Conservation (phyloP, 2,888 invertebrate species). For the Dyspetes luteomarginatus region DNA sequence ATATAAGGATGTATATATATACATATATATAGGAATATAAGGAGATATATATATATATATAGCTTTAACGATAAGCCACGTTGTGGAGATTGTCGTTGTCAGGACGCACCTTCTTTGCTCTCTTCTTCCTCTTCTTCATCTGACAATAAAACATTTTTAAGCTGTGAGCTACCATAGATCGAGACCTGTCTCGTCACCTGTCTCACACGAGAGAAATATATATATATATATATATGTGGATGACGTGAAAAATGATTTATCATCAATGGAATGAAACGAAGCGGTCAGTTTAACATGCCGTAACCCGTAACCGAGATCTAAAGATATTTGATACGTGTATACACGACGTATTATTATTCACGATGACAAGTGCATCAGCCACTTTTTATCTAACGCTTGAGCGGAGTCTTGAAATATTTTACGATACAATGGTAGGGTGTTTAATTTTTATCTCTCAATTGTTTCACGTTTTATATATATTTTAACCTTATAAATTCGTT, state of each 20-base stretch:
- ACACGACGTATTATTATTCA: slow-evolving; percentile 47
- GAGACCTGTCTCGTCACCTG: slow-evolving; percentile 27
- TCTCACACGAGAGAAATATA: neutral
- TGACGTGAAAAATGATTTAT: slow-evolving; percentile 47
- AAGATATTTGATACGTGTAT: slow-evolving; percentile 47
- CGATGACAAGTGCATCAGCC: slow-evolving; percentile 53
- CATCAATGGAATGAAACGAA: slow-evolving; percentile 44
- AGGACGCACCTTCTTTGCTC: slow-evolving; percentile 29
- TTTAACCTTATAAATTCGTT: too few species aligned
- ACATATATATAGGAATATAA: too few species aligned
- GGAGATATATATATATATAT: neutral
- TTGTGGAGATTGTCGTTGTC: slow-evolving; percentile 17
- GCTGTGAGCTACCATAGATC: slow-evolving; percentile 7
- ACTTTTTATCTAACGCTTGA: slow-evolving; percentile 23
- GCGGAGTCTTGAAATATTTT: neutral
- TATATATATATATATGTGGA: neutral
- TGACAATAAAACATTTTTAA: slow-evolving; percentile 30
- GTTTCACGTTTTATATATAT: neutral
- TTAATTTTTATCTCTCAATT: neutral
- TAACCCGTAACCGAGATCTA: slow-evolving; percentile 56
- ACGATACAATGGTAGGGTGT: neutral
- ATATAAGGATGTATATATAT: too few species aligned
- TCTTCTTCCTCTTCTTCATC: slow-evolving; percentile 11
- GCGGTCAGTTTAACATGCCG: slow-evolving; percentile 54
- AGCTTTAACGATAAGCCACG: neutral